These are phyloP conservation scores for Drosophila arawakana DNA, from an alignment of 1,140 invertebrate species.

Conservation along the genomic window DNA sequence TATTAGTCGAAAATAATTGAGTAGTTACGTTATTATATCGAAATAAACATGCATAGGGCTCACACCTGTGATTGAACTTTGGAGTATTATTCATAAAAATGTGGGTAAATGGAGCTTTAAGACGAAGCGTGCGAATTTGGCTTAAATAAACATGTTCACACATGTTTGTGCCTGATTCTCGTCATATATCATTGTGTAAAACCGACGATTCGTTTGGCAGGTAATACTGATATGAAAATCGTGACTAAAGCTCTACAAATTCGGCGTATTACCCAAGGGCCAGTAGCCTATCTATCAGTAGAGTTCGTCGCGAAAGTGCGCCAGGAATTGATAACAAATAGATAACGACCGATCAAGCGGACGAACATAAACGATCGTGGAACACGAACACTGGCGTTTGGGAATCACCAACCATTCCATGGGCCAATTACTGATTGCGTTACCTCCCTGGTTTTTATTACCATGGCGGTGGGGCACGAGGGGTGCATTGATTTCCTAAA, in stretches of 20 bases:
- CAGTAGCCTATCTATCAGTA: background rate
- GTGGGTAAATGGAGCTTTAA: background rate
- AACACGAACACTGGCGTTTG: conserved; percentile 21
- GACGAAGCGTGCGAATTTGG: conserved; percentile 30
- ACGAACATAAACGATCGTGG: background rate
- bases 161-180: conserved; percentile 14
- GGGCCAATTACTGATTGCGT: conserved; percentile 46
- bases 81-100: conserved; percentile 65
- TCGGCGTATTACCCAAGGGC: conserved; percentile 61
- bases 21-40: conserved; percentile 54
- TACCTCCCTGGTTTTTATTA: conserved; percentile 25
- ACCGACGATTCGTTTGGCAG: conserved; percentile 11
- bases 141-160: conserved; percentile 19
- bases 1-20: conserved; percentile 49
- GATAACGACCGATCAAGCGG: no score
- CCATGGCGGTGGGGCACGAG: background rate
- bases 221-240: conserved; percentile 44
- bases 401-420: conserved; percentile 51
- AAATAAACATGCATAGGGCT: conserved; percentile 52
- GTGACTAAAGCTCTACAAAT: conserved; percentile 72
- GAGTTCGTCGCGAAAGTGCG: conserved; percentile 12
- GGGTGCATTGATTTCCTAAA: background rate
- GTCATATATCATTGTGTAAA: conserved; percentile 49
- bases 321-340: conserved; percentile 29
- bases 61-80: conserved; percentile 52